phyloP scores from a whole-genome alignment of 2,113 vertebrate genomes.

The Connochaetes taurinus region DNA sequence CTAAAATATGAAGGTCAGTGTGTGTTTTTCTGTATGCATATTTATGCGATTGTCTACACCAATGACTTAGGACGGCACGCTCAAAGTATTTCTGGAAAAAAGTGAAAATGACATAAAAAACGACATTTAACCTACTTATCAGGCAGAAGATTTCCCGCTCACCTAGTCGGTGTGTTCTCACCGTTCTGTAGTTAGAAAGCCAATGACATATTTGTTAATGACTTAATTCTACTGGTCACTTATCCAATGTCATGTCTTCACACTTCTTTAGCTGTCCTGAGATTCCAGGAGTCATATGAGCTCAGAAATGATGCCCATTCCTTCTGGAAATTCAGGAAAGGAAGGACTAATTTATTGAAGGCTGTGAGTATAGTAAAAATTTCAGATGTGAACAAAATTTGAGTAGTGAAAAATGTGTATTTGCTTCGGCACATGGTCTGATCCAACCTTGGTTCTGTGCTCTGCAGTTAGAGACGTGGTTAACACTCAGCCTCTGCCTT shows the following conservation, averaged over 20 bases:
- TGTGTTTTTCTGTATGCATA: not conserved
- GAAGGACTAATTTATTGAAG: not conserved
- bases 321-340: not conserved
- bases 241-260: no score
- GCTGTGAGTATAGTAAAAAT: not conserved
- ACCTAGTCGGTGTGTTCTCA: rapidly evolving
- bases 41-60: not conserved
- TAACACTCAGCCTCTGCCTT: not conserved
- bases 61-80: rapidly evolving
- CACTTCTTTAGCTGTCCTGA: not conserved
- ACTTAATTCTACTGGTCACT: not conserved
- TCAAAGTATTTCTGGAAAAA: not conserved
- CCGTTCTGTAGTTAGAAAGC: rapidly evolving
- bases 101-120: rapidly evolving
- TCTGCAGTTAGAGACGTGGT: not conserved
- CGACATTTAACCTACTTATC: rapidly evolving
- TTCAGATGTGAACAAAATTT: not conserved
- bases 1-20: not conserved
- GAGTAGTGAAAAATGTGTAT: not conserved
- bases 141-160: rapidly evolving
- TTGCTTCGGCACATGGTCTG: not conserved
- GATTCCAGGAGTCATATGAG: not conserved
- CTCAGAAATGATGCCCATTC: not conserved
- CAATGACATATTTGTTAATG: rapidly evolving
- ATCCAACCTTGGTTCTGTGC: not conserved